phyloP scores from a whole-genome alignment of 37 sponge, comb jelly and placozoan species.

The Eunapius fragilis region DNA sequence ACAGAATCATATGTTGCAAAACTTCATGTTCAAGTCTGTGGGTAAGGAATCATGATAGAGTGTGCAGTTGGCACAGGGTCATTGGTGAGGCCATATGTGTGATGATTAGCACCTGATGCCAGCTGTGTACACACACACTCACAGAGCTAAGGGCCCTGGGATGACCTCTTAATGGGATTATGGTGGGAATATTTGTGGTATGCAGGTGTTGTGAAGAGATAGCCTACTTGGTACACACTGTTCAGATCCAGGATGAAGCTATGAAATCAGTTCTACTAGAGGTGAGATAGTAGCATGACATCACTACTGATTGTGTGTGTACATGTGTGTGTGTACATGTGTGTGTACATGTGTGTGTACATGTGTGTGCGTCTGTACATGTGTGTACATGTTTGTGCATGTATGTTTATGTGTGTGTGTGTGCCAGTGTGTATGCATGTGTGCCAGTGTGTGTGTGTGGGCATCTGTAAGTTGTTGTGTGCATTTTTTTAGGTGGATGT shows the following conservation, averaged over 20 bases:
- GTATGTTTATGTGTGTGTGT: constrained; percentile 9
- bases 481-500: constrained; percentile 38
- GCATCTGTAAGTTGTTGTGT: too few species aligned
- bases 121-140: background rate
- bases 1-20: constrained; percentile 39
- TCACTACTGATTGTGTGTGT: background rate
- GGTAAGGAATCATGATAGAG: too few species aligned
- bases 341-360: constrained; percentile 13
- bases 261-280: constrained; percentile 41
- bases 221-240: constrained; percentile 48
- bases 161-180: background rate
- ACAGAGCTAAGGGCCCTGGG: background rate
- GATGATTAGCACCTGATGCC: background rate
- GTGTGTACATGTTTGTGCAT: background rate
- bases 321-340: background rate
- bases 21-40: constrained; percentile 36
- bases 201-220: constrained; percentile 61
- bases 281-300: constrained; percentile 25
- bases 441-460: background rate
- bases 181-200: background rate
- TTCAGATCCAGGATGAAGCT: constrained; percentile 68
- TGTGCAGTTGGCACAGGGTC: too few species aligned
- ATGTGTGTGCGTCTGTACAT: background rate
- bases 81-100: background rate
- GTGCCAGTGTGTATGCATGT: background rate